Evolutionary conservation across 2,113 vertebrate species (phyloP).

Genomic region (Varanus salvator): DNA sequence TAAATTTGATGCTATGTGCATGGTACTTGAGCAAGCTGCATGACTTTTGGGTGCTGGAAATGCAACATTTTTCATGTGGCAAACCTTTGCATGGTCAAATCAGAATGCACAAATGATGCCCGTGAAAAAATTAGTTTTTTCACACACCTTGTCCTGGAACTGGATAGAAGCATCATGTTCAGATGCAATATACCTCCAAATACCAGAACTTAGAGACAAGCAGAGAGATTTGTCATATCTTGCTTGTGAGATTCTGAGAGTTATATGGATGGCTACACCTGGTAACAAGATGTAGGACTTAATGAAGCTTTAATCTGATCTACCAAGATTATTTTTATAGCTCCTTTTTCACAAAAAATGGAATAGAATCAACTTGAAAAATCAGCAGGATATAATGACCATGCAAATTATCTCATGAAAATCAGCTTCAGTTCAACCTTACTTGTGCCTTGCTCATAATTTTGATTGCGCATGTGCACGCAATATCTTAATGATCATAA

Average conservation of each 20-base stretch:
- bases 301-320: background rate
- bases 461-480: background rate
- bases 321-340: background rate
- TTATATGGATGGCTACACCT: background rate
- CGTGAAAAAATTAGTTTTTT: background rate
- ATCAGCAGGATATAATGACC: background rate
- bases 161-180: background rate
- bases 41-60: background rate
- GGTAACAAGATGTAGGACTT: background rate
- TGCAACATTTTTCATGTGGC: background rate
- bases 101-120: background rate
- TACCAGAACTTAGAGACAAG: background rate
- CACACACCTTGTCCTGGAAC: background rate
- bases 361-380: slow-evolving; percentile 12
- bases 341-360: background rate
- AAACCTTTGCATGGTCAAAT: background rate
- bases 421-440: background rate
- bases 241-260: background rate
- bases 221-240: background rate
- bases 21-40: background rate
- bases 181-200: background rate
- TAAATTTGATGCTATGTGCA: background rate
- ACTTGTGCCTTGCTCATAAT: background rate
- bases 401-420: background rate
- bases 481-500: background rate